Evolutionary conservation across 2,888 invertebrate genomes (phyloP), one percentile per base, ranked within the genome.

Genomic region (Hydropsyche betteni): DNA sequence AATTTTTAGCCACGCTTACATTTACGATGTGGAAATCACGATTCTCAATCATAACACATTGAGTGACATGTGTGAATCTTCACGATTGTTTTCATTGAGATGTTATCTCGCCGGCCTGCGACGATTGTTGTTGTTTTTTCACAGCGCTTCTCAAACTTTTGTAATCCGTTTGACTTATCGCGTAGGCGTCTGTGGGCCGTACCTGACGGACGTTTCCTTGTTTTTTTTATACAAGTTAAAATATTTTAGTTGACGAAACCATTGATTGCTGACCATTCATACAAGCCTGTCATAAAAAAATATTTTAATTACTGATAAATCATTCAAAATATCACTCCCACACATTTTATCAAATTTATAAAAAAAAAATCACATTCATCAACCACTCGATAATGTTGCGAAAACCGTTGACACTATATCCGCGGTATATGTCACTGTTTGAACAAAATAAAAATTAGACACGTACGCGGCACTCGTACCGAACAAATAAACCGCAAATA

Each of bases 51-150:
- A 36, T 12, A 24, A 34, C 64, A 12, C n/a, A 5, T 64, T 64
- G 36, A 64, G 44, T 64, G 64, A 64, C 64, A 64, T 36, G 24
- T 34, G n/a, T 64, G 64, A 64, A 55, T 36, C 33, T 33, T 36
- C 36, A 64, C 34, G 55, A 55, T 36, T 64, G 64, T 64, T 64
- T 64, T 64, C 64, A 64, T 64, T 64, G 64, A 64, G 64, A 64
- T 64, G 64, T 64, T 64, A 36, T 64, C 34, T 64, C 34, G 64
- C 64, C 64, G 64, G 64, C 33, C 61, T 24, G 8, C 16, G 33
- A 61, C 33, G 61, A 61, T 61, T 61, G 61, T 58, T 58, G 58
- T 58, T 16, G 14, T 24, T 44, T 24, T 14, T 16, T 24, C 58
- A 4, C 58, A 58, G 16, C 1, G 58, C 58, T 58, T 58, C 24